A percentile compares a stretch with the other conserved stretches of the same genome.
phyloP scores from a whole-genome alignment of 2,797 vertebrate genomes.

The Delichon dasypus region DNA sequence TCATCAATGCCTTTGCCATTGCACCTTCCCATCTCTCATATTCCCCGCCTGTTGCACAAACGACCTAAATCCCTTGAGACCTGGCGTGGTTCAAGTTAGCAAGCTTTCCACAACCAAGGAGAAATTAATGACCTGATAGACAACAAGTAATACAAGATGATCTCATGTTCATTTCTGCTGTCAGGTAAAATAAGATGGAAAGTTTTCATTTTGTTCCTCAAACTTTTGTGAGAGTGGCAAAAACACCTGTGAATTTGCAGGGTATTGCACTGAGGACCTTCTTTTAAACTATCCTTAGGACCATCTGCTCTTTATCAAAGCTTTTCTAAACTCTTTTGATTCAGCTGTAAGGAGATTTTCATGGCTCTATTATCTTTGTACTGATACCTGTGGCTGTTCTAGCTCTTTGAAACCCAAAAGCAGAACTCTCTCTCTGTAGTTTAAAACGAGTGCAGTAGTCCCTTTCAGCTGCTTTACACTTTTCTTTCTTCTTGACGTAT shows the following conservation, averaged over 20 bases:
- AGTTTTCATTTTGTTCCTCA: not conserved
- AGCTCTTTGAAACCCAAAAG: not conserved
- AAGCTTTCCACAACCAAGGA: not conserved
- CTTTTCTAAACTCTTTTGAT: not conserved
- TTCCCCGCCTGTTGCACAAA: not conserved
- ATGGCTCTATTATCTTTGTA: not conserved
- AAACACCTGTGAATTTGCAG: not conserved
- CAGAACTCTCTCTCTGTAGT: not conserved
- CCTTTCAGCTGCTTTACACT: not conserved
- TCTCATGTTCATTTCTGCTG: not conserved
- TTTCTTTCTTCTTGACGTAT: not conserved
- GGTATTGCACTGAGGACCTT: not conserved
- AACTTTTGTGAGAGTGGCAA: not conserved
- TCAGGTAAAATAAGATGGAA: not conserved
- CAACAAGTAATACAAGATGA: not conserved
- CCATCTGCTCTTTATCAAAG: not conserved
- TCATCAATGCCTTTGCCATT: not conserved
- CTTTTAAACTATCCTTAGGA: not conserved
- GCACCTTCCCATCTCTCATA: not conserved
- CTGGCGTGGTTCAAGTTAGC: not conserved
- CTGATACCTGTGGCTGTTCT: not conserved
- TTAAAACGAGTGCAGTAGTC: not conserved
- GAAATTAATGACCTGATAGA: not conserved
- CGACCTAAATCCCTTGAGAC: not conserved
- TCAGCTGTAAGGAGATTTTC: not conserved